phyloP scores from a whole-genome alignment of 2,888 invertebrate species.

The Ceriagrion tenellum region DNA sequence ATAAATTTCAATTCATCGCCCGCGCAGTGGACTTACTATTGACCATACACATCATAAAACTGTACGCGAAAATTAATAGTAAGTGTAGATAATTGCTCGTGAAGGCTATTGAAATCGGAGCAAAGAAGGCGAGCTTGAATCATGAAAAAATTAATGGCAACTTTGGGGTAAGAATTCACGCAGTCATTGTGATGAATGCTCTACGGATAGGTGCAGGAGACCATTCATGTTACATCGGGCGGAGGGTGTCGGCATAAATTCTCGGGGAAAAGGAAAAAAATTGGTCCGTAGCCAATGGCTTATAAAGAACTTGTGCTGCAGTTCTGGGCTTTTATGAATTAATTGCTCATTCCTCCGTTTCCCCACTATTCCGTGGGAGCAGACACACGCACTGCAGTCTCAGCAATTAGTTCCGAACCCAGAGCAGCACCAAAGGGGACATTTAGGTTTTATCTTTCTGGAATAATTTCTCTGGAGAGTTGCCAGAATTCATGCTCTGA shows the following conservation, averaged over 20 bases:
- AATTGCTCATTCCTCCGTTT: slow-evolving; percentile 44
- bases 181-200: slow-evolving; percentile 35
- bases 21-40: too few species aligned
- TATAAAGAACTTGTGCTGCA: slow-evolving; percentile 13
- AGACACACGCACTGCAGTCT: slow-evolving; percentile 51
- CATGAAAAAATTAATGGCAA: background rate
- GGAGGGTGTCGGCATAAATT: background rate
- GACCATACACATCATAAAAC: too few species aligned
- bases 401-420: slow-evolving; percentile 50
- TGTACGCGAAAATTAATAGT: background rate
- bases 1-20: too few species aligned
- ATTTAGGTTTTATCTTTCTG: slow-evolving; percentile 42
- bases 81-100: background rate
- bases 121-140: background rate
- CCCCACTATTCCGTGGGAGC: background rate
- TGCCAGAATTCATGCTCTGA: slow-evolving; percentile 23
- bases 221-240: background rate
- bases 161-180: background rate
- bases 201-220: slow-evolving; percentile 25
- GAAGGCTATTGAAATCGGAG: background rate
- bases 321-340: slow-evolving; percentile 63
- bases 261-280: background rate
- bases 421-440: background rate
- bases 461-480: slow-evolving; percentile 21
- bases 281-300: slow-evolving; percentile 53